Evolutionary conservation across 2,888 invertebrate species (phyloP), one percentile per base, ranked within the genome.

Genomic region (Orchesella flavescens): DNA sequence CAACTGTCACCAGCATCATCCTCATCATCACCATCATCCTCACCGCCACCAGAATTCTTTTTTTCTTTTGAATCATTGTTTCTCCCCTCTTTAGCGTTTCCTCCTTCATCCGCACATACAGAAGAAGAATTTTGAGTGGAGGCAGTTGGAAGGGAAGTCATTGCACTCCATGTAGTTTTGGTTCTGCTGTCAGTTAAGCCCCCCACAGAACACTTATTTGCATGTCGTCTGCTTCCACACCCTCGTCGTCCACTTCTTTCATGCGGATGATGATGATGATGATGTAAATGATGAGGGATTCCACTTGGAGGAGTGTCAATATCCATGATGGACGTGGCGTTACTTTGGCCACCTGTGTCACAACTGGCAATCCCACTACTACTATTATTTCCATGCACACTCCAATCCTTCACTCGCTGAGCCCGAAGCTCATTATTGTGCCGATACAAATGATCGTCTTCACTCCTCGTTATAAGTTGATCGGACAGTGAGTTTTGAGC

Each of bases 121-220:
- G n/a, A 7, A 7, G 34, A 34, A 34, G 34, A 34, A 34, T 53
- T 53, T 61, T 61, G 23, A 72, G 77, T 34, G 15, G 68, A 80
- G 17, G 46, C 80, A 74, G 57, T 80, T 68, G 80, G 73, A 9
- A 65, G 44, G 21, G 72, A 53, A 59, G 21, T 80, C 80, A 80
- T 80, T 55, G 81, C 74, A 53, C 59, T 81, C 74, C 81, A 69
- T 69, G 81, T 75, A 24, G 80, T 66, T 80, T 66, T 59, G 66
- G 73, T 80, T 44, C 55, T 73, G 73, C 55, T 73, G 73, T 63
- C 79, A 79, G 43, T 73, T 80, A 49, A 10, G 17, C 1, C 10
- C 21, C 66, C 61, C 21, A 66, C 9, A 19, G 23, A 55, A 73
- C 43, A 24, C 66, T 68, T 24, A 73, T 80, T 80, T 80, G 73